These are phyloP conservation scores for Salvator merianae DNA, from an alignment of 2,113 vertebrate species.

Conservation along the genomic window DNA sequence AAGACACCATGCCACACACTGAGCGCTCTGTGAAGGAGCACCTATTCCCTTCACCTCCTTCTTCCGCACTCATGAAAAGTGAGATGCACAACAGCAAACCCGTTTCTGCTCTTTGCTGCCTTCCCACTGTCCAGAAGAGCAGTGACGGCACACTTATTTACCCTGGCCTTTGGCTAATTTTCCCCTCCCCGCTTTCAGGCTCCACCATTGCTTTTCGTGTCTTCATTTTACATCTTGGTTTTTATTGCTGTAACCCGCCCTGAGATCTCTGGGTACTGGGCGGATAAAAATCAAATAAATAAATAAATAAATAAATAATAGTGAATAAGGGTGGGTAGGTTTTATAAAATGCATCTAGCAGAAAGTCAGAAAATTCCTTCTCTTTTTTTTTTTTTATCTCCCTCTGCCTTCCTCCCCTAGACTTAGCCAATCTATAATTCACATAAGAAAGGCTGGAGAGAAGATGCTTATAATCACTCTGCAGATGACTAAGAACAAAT, in stretches of 20 bases:
- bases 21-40: not conserved
- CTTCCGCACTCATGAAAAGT: not conserved
- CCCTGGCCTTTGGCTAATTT: too few species aligned
- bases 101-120: not conserved
- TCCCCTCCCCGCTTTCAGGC: too few species aligned
- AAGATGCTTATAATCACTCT: not conserved
- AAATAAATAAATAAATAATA: too few species aligned
- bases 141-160: too few species aligned
- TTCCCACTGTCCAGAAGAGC: not conserved
- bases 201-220: too few species aligned
- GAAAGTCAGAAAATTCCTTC: not conserved
- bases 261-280: too few species aligned
- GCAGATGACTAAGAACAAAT: slow-evolving; percentile 24
- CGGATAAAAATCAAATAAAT: too few species aligned
- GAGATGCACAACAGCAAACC: not conserved
- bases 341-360: not conserved
- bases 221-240: too few species aligned
- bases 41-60: not conserved
- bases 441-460: not conserved
- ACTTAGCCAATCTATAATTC: slow-evolving; percentile 2
- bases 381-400: not conserved
- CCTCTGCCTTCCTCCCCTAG: not conserved
- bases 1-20: too few species aligned
- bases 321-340: too few species aligned
- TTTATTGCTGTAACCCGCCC: too few species aligned